Conservation (phyloP, 2,888 invertebrate genomes). For the Perizoma flavofasciatum region DNA sequence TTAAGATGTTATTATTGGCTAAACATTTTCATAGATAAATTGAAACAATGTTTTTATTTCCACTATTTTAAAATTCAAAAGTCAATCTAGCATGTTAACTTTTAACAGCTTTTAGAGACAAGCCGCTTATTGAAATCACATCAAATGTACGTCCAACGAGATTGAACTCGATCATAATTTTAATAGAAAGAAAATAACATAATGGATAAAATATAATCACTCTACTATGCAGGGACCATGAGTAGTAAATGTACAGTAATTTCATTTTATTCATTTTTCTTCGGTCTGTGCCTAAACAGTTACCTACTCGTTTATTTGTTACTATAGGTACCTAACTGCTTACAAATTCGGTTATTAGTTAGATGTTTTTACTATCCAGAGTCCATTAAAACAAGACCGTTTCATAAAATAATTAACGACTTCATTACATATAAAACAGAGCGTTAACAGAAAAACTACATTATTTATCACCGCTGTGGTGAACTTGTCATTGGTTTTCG, state of each 20-base stretch:
- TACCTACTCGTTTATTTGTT: no score
- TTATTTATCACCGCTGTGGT: conserved; percentile 30
- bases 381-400: no score
- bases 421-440: neutral
- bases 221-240: no score
- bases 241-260: no score
- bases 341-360: no score
- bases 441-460: conserved; percentile 18
- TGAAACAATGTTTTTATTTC: no score
- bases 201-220: no score
- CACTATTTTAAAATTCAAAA: no score
- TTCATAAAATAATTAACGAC: neutral
- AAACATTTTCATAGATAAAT: no score
- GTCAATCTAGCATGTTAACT: neutral
- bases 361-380: no score
- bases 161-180: conserved; percentile 19
- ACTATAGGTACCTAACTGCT: no score
- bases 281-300: neutral
- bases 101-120: conserved; percentile 4
- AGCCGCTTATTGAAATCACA: conserved; percentile 12
- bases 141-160: conserved; percentile 13
- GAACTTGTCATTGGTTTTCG: conserved; percentile 12
- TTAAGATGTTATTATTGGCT: no score
- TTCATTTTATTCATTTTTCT: neutral
- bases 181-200: conserved; percentile 21